Evolutionary conservation across 2,113 vertebrate species (phyloP).

Genomic region (Rissa tridactyla): DNA sequence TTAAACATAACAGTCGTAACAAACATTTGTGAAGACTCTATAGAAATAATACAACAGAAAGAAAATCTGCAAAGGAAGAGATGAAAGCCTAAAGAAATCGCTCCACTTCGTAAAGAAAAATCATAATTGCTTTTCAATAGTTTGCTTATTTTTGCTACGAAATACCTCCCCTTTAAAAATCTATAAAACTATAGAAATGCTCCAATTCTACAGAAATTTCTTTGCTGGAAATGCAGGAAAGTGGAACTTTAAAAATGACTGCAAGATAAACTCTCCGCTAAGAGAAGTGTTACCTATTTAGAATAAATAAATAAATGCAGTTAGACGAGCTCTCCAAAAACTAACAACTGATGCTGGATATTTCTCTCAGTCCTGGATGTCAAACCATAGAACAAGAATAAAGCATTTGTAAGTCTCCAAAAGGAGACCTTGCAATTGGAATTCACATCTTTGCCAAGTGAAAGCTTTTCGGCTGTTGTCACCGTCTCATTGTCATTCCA

Average conservation of each 20-base stretch:
- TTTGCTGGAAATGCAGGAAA: background rate
- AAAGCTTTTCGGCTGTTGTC: slow-evolving; percentile 58
- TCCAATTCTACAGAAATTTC: background rate
- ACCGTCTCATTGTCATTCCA: slow-evolving; percentile 80
- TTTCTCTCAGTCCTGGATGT: slow-evolving; percentile 18
- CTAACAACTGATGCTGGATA: background rate
- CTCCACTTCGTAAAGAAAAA: background rate
- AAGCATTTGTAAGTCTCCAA: slow-evolving; percentile 33
- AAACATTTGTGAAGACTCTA: background rate
- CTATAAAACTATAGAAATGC: background rate
- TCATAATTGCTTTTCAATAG: background rate
- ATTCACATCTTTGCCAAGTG: slow-evolving; percentile 46
- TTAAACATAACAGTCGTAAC: background rate
- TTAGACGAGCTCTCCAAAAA: background rate
- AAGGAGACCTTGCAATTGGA: slow-evolving; percentile 27
- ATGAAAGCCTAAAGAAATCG: background rate
- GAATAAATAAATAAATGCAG: slow-evolving; percentile 18
- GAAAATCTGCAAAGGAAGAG: background rate
- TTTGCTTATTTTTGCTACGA: background rate
- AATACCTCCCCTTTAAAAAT: background rate
- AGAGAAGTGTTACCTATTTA: background rate
- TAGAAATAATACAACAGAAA: background rate
- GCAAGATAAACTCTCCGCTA: background rate
- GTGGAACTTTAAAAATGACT: background rate
- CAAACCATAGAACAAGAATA: background rate